phyloP scores from a whole-genome alignment of 2,113 vertebrate genomes.

The Chaenogobius annularis region DNA sequence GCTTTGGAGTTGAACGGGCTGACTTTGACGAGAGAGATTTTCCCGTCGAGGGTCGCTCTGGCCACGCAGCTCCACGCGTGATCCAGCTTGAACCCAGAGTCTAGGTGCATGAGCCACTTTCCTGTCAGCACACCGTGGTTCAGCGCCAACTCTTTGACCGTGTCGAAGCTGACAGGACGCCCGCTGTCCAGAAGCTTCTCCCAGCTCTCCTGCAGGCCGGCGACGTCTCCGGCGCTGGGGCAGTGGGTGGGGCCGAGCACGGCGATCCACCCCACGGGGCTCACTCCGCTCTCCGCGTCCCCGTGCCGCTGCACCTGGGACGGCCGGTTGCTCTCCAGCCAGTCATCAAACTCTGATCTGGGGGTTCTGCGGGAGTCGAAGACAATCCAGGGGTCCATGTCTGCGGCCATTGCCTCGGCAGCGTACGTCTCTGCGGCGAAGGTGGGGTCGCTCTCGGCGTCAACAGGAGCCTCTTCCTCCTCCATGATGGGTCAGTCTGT shows the following conservation, averaged over 20 bases:
- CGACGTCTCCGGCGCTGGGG: slow-evolving; percentile 63
- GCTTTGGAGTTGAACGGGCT: slow-evolving; percentile 76
- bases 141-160: slow-evolving; percentile 84
- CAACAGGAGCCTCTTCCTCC: slow-evolving; percentile 41
- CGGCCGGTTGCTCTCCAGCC: slow-evolving; percentile 86
- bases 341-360: slow-evolving; percentile 80
- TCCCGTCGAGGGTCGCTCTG: slow-evolving; percentile 80
- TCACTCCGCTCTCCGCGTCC: slow-evolving; percentile 59
- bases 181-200: slow-evolving; percentile 80
- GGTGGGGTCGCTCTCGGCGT: slow-evolving; percentile 27
- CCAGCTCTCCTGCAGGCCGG: slow-evolving; percentile 85
- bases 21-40: slow-evolving; percentile 80
- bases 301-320: slow-evolving; percentile 83
- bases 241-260: slow-evolving; percentile 73
- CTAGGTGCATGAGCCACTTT: slow-evolving; percentile 90
- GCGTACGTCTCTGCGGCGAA: slow-evolving; percentile 80
- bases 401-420: slow-evolving; percentile 86
- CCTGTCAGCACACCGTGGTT: slow-evolving; percentile 83
- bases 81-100: slow-evolving; percentile 88
- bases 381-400: slow-evolving; percentile 89
- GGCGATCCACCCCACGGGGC: slow-evolving; percentile 86
- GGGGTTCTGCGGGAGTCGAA: slow-evolving; percentile 83
- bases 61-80: slow-evolving; percentile 87
- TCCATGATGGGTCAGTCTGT: slow-evolving; percentile 41
- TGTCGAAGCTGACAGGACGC: slow-evolving; percentile 77